Base-by-base conservation (phyloP, 2,113 vertebrate species). In the Callipepla squamata region DNA sequence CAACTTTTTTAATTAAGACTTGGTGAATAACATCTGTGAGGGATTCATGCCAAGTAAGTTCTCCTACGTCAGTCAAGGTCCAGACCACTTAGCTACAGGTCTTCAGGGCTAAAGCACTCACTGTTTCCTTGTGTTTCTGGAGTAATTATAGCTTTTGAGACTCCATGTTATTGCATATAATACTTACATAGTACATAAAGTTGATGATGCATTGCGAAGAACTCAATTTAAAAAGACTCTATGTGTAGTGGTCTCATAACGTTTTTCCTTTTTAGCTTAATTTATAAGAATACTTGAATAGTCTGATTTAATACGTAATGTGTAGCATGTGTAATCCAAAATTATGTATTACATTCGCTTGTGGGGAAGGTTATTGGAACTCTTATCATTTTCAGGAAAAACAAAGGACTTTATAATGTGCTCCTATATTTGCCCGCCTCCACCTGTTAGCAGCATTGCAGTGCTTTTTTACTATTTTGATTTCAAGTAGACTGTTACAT, bases 241-340 rank as follows among this genome's bases (percentile, higher is more conserved):
- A 0, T 34, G 5, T 44, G 3, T 25, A 36, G 34, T 66, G 55
- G 21, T 58, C 28, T 38, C 10, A 5, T 21, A 5, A 5, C 16
- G 2, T 44, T 76, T 61, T 80, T 88, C 8, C 38, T 65, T 53
- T 53, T 28, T 57, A 28, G 48, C 2, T 82, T 79, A 9, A 16
- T 55, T 55, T 80, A 23, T 28, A 34, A 68, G 4, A 80, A 25
- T 55, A 26, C 4, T 6, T 32, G 32, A 26, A 34, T 80, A 13
- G 77, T n/a, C 12, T 86, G 1, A 77, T 36, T 12, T 81, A 1
- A 36, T 2, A 9, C 36, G 38, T 65, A 6, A 25, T 21, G 7
- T 45, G 44, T 89, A 34, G 30, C n/a, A 10, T 28, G 19, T 51
- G 38, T 66, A 28, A 3, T 75, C n/a, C 36, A 28, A 50, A 90